These are phyloP conservation scores for Aleiodes sp. DNA, from an alignment of 1,140 invertebrate species.

Conservation along the genomic window DNA sequence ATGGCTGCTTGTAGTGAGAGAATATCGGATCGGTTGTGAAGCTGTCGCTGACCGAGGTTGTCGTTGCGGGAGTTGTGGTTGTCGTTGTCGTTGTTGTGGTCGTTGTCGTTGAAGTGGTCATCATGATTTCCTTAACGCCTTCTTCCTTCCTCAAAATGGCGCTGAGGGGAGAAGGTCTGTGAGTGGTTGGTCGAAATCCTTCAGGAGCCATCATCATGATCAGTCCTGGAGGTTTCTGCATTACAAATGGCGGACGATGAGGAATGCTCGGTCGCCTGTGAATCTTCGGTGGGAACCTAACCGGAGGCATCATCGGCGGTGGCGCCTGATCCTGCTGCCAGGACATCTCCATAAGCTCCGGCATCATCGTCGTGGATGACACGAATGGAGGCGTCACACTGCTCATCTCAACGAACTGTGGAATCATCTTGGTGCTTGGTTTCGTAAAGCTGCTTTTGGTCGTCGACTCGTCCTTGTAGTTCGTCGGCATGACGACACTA, in stretches of 20 bases:
- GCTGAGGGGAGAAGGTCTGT: constrained; percentile 24
- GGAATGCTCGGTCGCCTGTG: not conserved
- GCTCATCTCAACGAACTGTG: not conserved
- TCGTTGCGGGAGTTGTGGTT: constrained; percentile 8
- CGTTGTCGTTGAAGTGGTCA: constrained; percentile 45
- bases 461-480: constrained; percentile 38
- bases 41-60: constrained; percentile 52
- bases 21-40: constrained; percentile 68
- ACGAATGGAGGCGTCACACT: not conserved
- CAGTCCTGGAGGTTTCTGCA: not conserved
- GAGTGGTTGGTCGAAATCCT: not conserved
- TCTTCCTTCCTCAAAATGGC: constrained; percentile 42
- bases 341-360: not conserved
- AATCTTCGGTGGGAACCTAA: not conserved
- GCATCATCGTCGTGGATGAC: not conserved
- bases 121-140: constrained; percentile 29
- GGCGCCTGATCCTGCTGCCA: not conserved
- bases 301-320: not conserved
- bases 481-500: constrained; percentile 49
- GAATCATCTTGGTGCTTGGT: not conserved
- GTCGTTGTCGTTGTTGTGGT: constrained; percentile 53
- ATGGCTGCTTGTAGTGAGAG: constrained; percentile 73
- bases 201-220: not conserved
- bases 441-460: not conserved
- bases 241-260: not conserved